phyloP scores from a whole-genome alignment of 1,140 invertebrate genomes.

The Gryon sp. region DNA sequence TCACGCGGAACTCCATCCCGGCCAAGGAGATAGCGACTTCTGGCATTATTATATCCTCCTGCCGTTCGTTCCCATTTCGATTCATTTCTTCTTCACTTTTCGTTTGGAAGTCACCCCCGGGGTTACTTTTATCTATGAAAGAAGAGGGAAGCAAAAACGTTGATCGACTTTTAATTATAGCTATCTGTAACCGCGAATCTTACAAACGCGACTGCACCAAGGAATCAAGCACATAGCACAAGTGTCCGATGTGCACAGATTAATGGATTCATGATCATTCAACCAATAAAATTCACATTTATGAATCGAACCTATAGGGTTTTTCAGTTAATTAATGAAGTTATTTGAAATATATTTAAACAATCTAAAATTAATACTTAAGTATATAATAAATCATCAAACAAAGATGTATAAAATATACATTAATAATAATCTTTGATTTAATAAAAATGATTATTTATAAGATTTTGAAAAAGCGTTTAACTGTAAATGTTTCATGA shows the following conservation, averaged over 20 bases:
- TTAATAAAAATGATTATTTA: too few relatives aligned
- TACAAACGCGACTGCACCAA: constrained; percentile 33
- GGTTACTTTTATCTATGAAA: constrained; percentile 63
- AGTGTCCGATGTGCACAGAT: constrained; percentile 31
- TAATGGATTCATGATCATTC: constrained; percentile 22
- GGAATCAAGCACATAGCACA: constrained; percentile 18
- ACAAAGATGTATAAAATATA: too few relatives aligned
- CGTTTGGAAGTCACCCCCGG: constrained; percentile 35
- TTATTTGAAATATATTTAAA: too few relatives aligned
- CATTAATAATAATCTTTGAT: too few relatives aligned
- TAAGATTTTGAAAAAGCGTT: too few relatives aligned
- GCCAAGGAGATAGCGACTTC: constrained; percentile 55
- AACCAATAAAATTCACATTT: too few relatives aligned
- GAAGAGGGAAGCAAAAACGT: constrained; percentile 48
- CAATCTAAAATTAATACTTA: too few relatives aligned
- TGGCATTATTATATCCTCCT: constrained; percentile 64
- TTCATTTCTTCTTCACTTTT: constrained; percentile 61
- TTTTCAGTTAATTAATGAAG: too few relatives aligned
- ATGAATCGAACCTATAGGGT: too few relatives aligned
- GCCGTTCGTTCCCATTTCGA: constrained; percentile 59
- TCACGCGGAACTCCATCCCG: constrained; percentile 60
- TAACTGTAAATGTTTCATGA: too few relatives aligned
- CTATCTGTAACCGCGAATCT: constrained; percentile 58
- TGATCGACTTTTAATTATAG: constrained; percentile 76
- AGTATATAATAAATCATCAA: too few relatives aligned